phyloP scores from a whole-genome alignment of 2,888 invertebrate genomes.

The Erynnis tages region DNA sequence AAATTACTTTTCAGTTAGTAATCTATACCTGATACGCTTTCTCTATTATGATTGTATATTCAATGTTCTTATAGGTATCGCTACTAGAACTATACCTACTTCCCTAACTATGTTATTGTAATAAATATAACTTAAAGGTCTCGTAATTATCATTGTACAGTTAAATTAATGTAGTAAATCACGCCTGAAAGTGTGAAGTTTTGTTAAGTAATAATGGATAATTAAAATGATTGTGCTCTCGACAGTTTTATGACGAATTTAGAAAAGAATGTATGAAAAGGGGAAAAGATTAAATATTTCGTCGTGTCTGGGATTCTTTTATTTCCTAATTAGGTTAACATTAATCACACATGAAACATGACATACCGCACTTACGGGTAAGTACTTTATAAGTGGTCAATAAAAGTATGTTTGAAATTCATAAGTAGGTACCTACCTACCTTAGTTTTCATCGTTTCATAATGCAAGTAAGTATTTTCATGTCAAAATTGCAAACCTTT shows the following conservation, averaged over 20 bases:
- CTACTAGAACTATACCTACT: constrained; percentile 58
- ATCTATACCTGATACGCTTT: constrained; percentile 30
- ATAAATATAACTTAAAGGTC: constrained; percentile 66
- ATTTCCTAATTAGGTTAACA: constrained; percentile 1
- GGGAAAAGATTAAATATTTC: constrained; percentile 80
- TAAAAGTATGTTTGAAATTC: too few species aligned
- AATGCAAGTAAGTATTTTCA: too few species aligned
- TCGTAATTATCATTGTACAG: constrained; percentile 80
- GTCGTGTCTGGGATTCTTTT: constrained; percentile 67
- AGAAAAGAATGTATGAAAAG: constrained; percentile 79
- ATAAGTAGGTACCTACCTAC: too few species aligned
- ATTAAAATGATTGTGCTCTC: constrained; percentile 80
- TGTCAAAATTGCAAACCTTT: too few species aligned
- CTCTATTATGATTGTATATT: constrained; percentile 46
- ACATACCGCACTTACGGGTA: too few species aligned
- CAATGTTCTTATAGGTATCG: constrained; percentile 57
- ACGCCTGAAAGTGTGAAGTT: constrained; percentile 76
- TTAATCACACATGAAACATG: too few species aligned
- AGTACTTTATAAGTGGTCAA: too few species aligned
- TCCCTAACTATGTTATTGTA: constrained; percentile 69
- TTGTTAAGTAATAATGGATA: constrained; percentile 77
- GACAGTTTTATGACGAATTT: constrained; percentile 80
- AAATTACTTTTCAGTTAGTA: constrained; percentile 52
- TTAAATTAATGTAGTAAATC: constrained; percentile 77
- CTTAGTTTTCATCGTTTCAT: too few species aligned